Base-by-base conservation (phyloP, 1,140 invertebrate species). In the Myzus persicae region DNA sequence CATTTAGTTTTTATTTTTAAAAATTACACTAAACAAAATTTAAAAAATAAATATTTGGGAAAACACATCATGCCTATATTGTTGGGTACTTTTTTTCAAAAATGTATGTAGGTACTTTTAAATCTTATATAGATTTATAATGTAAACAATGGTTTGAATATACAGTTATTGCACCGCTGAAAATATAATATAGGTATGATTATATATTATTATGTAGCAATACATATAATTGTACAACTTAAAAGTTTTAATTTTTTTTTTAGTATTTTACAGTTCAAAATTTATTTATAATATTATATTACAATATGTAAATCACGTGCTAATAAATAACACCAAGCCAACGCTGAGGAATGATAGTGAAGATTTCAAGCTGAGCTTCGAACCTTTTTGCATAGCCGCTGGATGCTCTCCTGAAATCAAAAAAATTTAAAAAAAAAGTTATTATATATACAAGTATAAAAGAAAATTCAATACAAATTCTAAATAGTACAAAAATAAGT, bases 331-430 rank as follows among this genome's bases (percentile, higher is more conserved):
- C 22, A 93, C 91, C 31, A 93, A 48, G 48, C 48, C 84, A 1
- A 93, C 91, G 81, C 91, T 93, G 26, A 93, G 44, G 26, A 94
- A 95, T 95, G 91, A 93, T 85, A 95, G 95, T 89, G 95, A 95
- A 94, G 96, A 95, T 91, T 95, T 95, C 93, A 96, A 94, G 94
- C 95, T 95, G 91, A 96, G 94, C 94, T 96, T 95, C 51, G 96
- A 95, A 22, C 97, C 97, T 94, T 98, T 97, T 95, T 98, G 97
- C 97, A 98, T 98, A 40, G 97, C 97, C 90, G 97, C 97, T 95
- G 97, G 97, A 95, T 98, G 97, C 95, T 98, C 97, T 94, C 97
- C 97, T 98, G 96, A 59, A 95, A 96, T 94, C 95, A 82, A 85
- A 93, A 1, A 89, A 76, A 51, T n/a, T 67, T 4, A 18, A 76